Percentiles rank a stretch among this genome's conserved stretches.
Conservation (phyloP, 2,797 vertebrate genomes). For the Centroberyx gerrardi region DNA sequence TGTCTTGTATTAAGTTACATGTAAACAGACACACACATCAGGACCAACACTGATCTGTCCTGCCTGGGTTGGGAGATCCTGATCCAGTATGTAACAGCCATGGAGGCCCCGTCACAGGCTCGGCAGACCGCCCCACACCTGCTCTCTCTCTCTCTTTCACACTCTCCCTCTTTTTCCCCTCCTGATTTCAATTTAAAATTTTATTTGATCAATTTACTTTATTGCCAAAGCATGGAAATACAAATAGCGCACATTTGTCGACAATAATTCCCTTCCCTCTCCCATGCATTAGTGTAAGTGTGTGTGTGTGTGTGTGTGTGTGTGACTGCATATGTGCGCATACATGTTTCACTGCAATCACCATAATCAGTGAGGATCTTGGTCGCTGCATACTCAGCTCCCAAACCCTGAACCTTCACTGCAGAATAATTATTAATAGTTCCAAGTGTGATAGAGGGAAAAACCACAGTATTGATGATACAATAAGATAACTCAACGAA, state of each 20-base stretch:
- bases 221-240: background rate
- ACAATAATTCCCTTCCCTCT: background rate
- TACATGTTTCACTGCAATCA: no score
- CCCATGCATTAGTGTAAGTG: background rate
- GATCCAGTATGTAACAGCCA: constrained; percentile 4
- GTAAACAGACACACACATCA: constrained; percentile 28
- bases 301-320: background rate
- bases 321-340: background rate
- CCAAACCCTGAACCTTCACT: no score
- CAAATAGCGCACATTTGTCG: background rate
- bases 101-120: background rate
- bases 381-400: no score
- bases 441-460: constrained; percentile 3
- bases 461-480: no score
- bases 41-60: constrained; percentile 23
- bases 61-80: constrained; percentile 11
- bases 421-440: background rate
- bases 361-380: no score
- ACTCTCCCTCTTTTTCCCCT: background rate
- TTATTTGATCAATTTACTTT: background rate
- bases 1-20: constrained; percentile 43
- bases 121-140: background rate
- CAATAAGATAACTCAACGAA: no score
- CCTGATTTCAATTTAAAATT: background rate
- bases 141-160: background rate